Percentiles rank a stretch among this genome's conserved stretches.
These are phyloP conservation scores for Mastomys natalensis DNA, from an alignment of 2,113 vertebrate species.

Conservation along the genomic window DNA sequence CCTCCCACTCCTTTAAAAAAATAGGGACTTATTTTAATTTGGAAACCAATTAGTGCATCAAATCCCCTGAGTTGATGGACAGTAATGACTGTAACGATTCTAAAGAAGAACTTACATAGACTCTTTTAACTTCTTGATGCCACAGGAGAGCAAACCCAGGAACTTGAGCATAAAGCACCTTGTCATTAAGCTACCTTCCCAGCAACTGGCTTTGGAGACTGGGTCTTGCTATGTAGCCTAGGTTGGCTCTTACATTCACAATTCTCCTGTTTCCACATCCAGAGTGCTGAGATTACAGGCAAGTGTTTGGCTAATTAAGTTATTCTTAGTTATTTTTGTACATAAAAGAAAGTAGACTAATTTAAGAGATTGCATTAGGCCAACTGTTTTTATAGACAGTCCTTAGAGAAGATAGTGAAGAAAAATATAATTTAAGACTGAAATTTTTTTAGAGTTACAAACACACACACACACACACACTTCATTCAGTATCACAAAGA, in stretches of 20 bases:
- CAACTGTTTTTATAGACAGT: conserved; percentile 42
- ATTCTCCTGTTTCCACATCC: background rate
- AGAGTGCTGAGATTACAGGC: background rate
- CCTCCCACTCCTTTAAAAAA: background rate
- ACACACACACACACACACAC: background rate
- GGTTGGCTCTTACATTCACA: background rate
- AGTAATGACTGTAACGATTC: conserved; percentile 8
- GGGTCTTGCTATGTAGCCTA: background rate
- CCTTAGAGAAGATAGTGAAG: conserved; percentile 32
- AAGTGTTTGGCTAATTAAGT: background rate
- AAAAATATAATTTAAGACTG: conserved; percentile 24
- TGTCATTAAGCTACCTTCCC: background rate
- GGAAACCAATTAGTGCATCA: conserved; percentile 14
- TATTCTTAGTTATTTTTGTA: conserved; percentile 44
- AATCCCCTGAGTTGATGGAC: background rate
- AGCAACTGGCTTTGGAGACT: background rate
- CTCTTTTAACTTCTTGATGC: background rate
- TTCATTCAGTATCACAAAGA: background rate
- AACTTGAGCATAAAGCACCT: background rate
- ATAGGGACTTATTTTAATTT: conserved; percentile 41
- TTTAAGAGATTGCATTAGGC: background rate
- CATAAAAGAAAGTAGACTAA: background rate
- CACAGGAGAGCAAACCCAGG: background rate
- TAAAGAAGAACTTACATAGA: background rate
- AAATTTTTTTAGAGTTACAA: conserved; percentile 7